Conservation (phyloP, 1,140 invertebrate species). For the Euborellia annulipes region DNA sequence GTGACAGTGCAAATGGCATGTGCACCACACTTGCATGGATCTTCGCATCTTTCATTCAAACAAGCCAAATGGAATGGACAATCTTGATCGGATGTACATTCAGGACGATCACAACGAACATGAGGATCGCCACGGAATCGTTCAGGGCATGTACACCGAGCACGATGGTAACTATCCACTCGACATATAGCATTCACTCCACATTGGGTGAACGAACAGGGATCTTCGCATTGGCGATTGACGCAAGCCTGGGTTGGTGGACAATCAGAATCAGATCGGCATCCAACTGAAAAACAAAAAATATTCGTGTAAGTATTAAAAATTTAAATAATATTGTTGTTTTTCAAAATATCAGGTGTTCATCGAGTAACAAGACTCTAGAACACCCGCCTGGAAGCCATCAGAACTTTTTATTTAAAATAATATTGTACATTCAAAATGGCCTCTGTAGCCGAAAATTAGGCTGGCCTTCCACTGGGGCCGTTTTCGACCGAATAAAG, state of each 20-base stretch:
- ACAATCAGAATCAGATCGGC: conserved; percentile 70
- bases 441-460: too few relatives aligned
- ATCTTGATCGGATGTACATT: conserved; percentile 55
- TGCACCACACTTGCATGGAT: conserved; percentile 58
- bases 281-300: conserved; percentile 46
- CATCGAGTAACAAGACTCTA: too few relatives aligned
- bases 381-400: too few relatives aligned
- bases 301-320: conserved; percentile 7
- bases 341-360: too few relatives aligned
- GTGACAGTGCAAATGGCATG: conserved; percentile 59
- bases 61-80: conserved; percentile 61
- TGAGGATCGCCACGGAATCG: conserved; percentile 60
- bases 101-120: conserved; percentile 54
- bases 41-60: conserved; percentile 50
- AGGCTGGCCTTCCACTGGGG: too few relatives aligned
- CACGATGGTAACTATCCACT: conserved; percentile 50
- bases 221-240: conserved; percentile 65
- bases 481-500: too few relatives aligned
- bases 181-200: conserved; percentile 65
- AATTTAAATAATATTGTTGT: conserved; percentile 10
- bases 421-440: too few relatives aligned
- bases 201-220: conserved; percentile 63
- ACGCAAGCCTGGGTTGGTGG: conserved; percentile 65
- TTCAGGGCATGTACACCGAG: conserved; percentile 62
- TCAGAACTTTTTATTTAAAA: too few relatives aligned